Conservation (phyloP, 2,113 vertebrate species). For the Tenrec ecaudatus region DNA sequence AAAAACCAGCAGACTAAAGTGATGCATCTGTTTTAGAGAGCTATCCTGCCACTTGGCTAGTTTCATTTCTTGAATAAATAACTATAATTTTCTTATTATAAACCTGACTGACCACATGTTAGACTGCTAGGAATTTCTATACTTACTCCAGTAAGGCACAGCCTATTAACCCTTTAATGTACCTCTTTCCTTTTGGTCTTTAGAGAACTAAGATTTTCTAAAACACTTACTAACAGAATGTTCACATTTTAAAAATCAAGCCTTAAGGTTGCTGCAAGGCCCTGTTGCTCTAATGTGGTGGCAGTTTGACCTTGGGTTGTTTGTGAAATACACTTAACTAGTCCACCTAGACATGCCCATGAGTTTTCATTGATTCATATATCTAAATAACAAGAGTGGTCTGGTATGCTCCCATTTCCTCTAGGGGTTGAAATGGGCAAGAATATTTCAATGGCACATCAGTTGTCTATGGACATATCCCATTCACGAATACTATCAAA, state of each 20-base stretch:
- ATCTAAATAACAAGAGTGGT: background rate
- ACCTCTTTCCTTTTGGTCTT: background rate
- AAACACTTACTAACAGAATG: background rate
- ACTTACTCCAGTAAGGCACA: background rate
- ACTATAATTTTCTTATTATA: conserved; percentile 66
- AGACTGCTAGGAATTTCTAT: conserved; percentile 36
- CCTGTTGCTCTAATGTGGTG: background rate
- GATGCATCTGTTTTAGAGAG: conserved; percentile 52
- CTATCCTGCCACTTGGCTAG: conserved; percentile 38
- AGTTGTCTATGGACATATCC: background rate
- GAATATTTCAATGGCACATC: background rate
- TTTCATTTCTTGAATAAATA: conserved; percentile 74
- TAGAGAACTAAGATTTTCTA: background rate
- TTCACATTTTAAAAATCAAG: background rate
- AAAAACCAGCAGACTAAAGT: conserved; percentile 34
- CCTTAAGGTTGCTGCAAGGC: background rate
- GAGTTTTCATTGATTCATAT: background rate
- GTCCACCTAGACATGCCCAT: background rate
- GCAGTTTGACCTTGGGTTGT: background rate
- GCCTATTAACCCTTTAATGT: background rate
- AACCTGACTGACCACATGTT: conserved; percentile 49
- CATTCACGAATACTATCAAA: background rate
- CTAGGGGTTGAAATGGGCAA: background rate
- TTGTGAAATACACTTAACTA: background rate
- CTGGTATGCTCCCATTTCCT: background rate